A percentile compares a stretch with the other conserved stretches of the same genome.
phyloP scores from a whole-genome alignment of 2,888 invertebrate species.

The Helleia helle region DNA sequence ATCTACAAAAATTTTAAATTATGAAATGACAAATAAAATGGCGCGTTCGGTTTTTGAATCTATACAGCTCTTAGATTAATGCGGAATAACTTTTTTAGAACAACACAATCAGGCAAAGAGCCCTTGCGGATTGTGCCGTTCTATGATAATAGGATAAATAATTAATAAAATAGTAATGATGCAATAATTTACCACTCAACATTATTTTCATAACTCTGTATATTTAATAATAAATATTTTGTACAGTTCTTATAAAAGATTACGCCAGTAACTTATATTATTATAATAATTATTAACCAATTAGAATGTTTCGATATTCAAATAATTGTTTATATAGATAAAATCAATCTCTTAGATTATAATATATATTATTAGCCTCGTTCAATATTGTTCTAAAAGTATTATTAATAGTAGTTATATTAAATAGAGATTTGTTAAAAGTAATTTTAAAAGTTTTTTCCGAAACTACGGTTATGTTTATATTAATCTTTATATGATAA shows the following conservation, averaged over 20 bases:
- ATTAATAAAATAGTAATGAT: slow-evolving; percentile 19
- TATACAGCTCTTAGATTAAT: slow-evolving; percentile 22
- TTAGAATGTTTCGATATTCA: slow-evolving; percentile 41
- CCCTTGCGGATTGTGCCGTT: slow-evolving; percentile 52
- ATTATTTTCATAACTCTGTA: slow-evolving; percentile 13
- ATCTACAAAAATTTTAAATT: too few relatives aligned
- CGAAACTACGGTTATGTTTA: slow-evolving; percentile 48
- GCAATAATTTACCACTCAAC: slow-evolving; percentile 33
- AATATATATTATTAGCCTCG: slow-evolving; percentile 46
- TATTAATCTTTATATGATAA: slow-evolving; percentile 53
- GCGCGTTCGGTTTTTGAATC: background rate
- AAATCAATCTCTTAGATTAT: slow-evolving; percentile 49
- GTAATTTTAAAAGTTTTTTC: slow-evolving; percentile 41
- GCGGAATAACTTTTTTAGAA: slow-evolving; percentile 52
- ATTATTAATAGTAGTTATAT: slow-evolving; percentile 42
- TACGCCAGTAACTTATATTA: slow-evolving; percentile 15
- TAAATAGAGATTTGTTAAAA: slow-evolving; percentile 60
- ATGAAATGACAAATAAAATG: background rate
- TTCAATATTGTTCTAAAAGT: slow-evolving; percentile 68
- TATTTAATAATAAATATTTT: slow-evolving; percentile 34
- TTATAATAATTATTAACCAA: slow-evolving; percentile 27
- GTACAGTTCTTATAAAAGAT: slow-evolving; percentile 27
- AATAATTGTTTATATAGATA: slow-evolving; percentile 29
- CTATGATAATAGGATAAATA: slow-evolving; percentile 30
- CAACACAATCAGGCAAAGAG: slow-evolving; percentile 47